Conservation (phyloP, 2,888 invertebrate genomes). For the Epinotia bilunana region DNA sequence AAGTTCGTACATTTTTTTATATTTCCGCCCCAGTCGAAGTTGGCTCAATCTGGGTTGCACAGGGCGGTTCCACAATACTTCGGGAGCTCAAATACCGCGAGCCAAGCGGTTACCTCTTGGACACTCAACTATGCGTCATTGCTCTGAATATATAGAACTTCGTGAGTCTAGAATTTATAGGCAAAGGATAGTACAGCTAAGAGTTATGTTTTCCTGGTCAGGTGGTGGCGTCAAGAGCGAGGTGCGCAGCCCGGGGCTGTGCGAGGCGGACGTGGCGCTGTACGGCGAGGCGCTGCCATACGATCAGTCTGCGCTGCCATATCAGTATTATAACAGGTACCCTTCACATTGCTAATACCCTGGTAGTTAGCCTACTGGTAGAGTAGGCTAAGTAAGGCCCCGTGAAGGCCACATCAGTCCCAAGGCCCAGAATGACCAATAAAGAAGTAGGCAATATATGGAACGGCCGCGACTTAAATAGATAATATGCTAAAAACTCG, state of each 20-base stretch:
- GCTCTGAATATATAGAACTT: background rate
- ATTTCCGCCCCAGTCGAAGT: too few relatives aligned
- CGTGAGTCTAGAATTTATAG: background rate
- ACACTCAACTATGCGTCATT: too few relatives aligned
- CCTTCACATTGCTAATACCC: constrained; percentile 35
- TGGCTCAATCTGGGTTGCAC: too few relatives aligned
- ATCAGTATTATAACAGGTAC: constrained; percentile 91
- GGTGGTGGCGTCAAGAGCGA: constrained; percentile 88
- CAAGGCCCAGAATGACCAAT: too few relatives aligned
- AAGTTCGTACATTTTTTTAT: too few relatives aligned
- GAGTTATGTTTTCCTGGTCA: constrained; percentile 42
- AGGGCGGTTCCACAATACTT: too few relatives aligned
- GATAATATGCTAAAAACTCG: background rate
- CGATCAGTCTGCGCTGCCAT: constrained; percentile 85
- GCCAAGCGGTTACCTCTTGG: too few relatives aligned
- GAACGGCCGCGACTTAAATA: background rate
- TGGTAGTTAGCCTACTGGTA: constrained; percentile 1
- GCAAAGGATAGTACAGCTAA: constrained; percentile 6
- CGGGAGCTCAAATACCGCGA: too few relatives aligned
- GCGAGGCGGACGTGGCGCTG: constrained; percentile 82
- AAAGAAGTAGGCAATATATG: background rate
- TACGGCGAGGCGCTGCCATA: constrained; percentile 81
- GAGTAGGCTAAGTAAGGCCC: background rate
- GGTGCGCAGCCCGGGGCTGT: constrained; percentile 88
- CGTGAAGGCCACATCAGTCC: too few relatives aligned